Evolutionary conservation across 2,888 invertebrate species (phyloP).

Genomic region (Onchidella celtica): DNA sequence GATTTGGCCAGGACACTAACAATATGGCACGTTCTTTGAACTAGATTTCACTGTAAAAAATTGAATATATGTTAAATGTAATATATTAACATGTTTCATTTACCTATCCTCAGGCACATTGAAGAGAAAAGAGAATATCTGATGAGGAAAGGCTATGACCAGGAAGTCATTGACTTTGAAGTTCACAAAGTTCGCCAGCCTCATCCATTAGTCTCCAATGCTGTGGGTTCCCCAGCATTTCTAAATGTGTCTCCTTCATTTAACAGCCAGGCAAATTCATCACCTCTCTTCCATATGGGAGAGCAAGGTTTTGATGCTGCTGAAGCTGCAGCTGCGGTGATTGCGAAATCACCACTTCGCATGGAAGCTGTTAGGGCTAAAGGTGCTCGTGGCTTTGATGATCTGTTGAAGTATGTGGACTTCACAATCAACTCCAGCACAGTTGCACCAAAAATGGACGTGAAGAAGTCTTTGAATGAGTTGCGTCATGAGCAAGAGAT

Average conservation of each 20-base stretch:
- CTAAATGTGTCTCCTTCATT: conserved; percentile 42
- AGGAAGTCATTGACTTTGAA: conserved; percentile 47
- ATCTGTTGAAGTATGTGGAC: conserved; percentile 55
- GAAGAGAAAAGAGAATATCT: conserved; percentile 65
- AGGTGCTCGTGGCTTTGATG: conserved; percentile 25
- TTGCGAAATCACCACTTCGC: conserved; percentile 22
- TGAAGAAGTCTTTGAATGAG: conserved; percentile 57
- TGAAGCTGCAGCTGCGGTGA: neutral
- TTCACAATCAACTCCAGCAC: conserved; percentile 32
- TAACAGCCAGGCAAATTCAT: conserved; percentile 18
- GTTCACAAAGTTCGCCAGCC: conserved; percentile 38
- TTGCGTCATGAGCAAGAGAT: conserved; percentile 53
- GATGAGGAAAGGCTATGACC: conserved; percentile 56
- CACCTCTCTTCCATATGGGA: conserved; percentile 36
- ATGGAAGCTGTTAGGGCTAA: conserved; percentile 13
- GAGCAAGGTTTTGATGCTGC: conserved; percentile 27
- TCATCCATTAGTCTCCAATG: conserved; percentile 41
- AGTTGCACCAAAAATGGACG: conserved; percentile 34
- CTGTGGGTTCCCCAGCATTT: conserved; percentile 47
- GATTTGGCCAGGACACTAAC: no score
- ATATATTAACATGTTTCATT: no score
- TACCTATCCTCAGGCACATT: conserved; percentile 70
- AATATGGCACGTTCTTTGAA: no score
- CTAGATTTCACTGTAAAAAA: no score
- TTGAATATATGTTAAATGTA: no score